Evolutionary conservation across 2,888 invertebrate species (phyloP).

Genomic region (Colostygia pectinataria): DNA sequence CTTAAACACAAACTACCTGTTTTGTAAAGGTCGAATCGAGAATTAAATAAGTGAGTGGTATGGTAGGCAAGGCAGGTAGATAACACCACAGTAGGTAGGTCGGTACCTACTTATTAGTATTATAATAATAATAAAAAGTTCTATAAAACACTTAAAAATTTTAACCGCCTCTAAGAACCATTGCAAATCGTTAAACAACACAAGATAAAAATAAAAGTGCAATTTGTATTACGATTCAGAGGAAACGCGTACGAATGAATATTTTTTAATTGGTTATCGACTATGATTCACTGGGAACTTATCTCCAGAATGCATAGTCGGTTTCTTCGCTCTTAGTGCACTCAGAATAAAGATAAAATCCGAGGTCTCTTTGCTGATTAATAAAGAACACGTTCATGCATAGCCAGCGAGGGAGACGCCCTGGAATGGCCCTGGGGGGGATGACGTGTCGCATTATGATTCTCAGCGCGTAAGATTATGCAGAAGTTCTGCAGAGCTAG

Average conservation of each 20-base stretch:
- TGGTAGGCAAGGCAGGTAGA: too few species aligned
- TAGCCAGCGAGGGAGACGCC: slow-evolving; percentile 27
- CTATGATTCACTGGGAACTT: slow-evolving; percentile 35
- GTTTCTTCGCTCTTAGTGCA: slow-evolving; percentile 17
- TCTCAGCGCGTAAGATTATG: slow-evolving; percentile 29
- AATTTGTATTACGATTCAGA: slow-evolving; percentile 16
- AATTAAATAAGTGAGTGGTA: slow-evolving; percentile 4
- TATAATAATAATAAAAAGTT: too few species aligned
- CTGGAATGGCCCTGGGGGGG: slow-evolving; percentile 28
- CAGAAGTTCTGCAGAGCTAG: too few species aligned
- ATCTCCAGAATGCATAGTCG: slow-evolving; percentile 5
- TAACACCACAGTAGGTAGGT: too few species aligned
- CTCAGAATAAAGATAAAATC: slow-evolving; percentile 21
- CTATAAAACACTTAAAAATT: too few species aligned
- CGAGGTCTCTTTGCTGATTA: slow-evolving; percentile 2
- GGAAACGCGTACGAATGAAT: slow-evolving; percentile 27
- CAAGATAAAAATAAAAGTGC: slow-evolving; percentile 5
- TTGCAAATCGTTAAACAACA: slow-evolving; percentile 7
- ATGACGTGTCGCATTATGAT: slow-evolving; percentile 33
- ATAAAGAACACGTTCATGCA: slow-evolving; percentile 29
- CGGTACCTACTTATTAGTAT: too few species aligned
- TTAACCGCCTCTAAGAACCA: too few species aligned
- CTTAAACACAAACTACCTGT: slow-evolving; percentile 20
- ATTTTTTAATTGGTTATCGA: slow-evolving; percentile 37
- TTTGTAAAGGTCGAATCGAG: slow-evolving; percentile 19